Percentiles rank a stretch among this genome's conserved stretches.
Conservation (phyloP, 2,113 vertebrate species). For the Chloebia gouldiae region DNA sequence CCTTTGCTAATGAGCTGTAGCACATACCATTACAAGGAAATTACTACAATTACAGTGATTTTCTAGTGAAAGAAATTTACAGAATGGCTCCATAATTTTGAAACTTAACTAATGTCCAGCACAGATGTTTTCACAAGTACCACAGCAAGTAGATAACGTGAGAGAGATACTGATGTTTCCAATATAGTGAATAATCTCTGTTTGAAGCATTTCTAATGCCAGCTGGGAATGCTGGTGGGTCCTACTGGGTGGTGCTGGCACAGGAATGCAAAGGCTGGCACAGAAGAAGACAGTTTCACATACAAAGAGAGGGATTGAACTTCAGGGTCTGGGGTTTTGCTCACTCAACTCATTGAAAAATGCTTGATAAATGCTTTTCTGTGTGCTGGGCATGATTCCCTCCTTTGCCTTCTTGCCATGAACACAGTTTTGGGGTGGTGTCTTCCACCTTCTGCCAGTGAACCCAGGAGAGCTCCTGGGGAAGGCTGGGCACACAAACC, state of each 20-base stretch:
- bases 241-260: background rate
- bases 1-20: background rate
- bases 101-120: background rate
- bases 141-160: background rate
- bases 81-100: background rate
- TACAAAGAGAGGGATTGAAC: accelerated
- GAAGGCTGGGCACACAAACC: background rate
- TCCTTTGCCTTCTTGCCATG: background rate
- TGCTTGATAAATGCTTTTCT: background rate
- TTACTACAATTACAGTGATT: background rate
- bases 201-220: background rate
- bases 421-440: background rate
- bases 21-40: background rate
- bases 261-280: background rate
- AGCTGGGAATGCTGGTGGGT: background rate
- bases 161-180: background rate
- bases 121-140: background rate
- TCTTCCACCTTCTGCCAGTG: background rate
- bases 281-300: background rate
- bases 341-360: background rate
- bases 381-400: background rate
- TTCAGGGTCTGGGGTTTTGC: background rate
- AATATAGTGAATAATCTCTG: background rate
- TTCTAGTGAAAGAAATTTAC: background rate
- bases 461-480: accelerated